Evolutionary conservation across 2,797 vertebrate species (phyloP).

Genomic region (Caiman crocodilus): DNA sequence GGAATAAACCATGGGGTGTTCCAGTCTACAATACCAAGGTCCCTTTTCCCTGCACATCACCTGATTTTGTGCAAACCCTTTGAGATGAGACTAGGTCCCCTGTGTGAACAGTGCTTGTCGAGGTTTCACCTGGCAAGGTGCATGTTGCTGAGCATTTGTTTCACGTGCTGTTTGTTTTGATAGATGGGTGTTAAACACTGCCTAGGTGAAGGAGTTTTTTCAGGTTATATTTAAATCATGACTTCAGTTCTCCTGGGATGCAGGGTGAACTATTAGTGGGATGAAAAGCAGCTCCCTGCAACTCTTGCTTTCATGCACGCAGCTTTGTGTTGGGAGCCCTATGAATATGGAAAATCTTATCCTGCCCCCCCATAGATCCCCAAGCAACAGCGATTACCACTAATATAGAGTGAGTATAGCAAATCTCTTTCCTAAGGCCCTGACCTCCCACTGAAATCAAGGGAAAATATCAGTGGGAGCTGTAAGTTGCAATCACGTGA

Average conservation of each 20-base stretch:
- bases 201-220: not conserved
- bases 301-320: not conserved
- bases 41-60: not conserved
- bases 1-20: not conserved
- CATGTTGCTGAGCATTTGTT: not conserved
- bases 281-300: not conserved
- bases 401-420: not conserved
- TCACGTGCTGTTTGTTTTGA: not conserved
- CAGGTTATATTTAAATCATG: not conserved
- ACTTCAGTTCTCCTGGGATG: not conserved
- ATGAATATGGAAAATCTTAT: not conserved
- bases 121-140: not conserved
- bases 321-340: not conserved
- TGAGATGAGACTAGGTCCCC: not conserved
- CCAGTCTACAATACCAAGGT: not conserved
- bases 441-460: not conserved
- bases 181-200: not conserved
- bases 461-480: not conserved
- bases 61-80: not conserved
- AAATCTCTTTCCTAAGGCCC: not conserved
- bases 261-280: rapidly evolving
- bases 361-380: not conserved
- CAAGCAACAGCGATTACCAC: not conserved
- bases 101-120: not conserved
- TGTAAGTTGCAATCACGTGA: not conserved